Base-by-base conservation (phyloP, 2,888 invertebrate genomes). In the Zeuzera pyrina region DNA sequence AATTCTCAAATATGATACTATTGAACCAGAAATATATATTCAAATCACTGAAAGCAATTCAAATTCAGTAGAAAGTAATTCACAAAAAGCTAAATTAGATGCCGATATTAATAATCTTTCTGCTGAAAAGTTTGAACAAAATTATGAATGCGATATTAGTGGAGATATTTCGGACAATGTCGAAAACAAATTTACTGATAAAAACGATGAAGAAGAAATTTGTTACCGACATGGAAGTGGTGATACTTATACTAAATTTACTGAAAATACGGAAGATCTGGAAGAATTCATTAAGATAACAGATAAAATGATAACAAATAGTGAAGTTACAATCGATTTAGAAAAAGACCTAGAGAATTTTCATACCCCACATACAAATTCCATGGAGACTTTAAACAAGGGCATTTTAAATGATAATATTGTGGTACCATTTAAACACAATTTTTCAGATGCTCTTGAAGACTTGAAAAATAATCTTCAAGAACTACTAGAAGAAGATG, bases 241-340 rank as follows among this genome's bases (percentile, higher is more conserved):
- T 24, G 78, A 78, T 29, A 81, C 83, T 11, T 83, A 83, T 31
- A 83, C 83, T 19, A 83, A 83, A 52, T 78, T 76, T 38, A 70
- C 73, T 6, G 78, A 77, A 47, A 60, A 76, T 39, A 62, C 78
- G 3, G 59, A 57, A 8, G 74, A 77, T 44, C 61, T 83, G 41
- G 73, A 79, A 41, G 83, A 83, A 49, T 83, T 83, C 45, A 63
- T 81, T 32, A 68, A 52, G 36, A 44, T 81, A 25, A 83, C 83
- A 24, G 73, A 83, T 52, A 66, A 71, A 56, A 58, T 83, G 47
- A 63, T 78, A 28, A 57, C 42, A 35, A 48, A 47, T 30, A 45
- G 56, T 28, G 41, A 40, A 39, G 48, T 57, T 25, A 42, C 42
- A 30, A 34, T 39, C 7, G 48, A 41, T 28, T 34, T 60, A 19